These are phyloP conservation scores for Pogonocherus hispidulus DNA, from an alignment of 2,888 invertebrate species.

Conservation along the genomic window DNA sequence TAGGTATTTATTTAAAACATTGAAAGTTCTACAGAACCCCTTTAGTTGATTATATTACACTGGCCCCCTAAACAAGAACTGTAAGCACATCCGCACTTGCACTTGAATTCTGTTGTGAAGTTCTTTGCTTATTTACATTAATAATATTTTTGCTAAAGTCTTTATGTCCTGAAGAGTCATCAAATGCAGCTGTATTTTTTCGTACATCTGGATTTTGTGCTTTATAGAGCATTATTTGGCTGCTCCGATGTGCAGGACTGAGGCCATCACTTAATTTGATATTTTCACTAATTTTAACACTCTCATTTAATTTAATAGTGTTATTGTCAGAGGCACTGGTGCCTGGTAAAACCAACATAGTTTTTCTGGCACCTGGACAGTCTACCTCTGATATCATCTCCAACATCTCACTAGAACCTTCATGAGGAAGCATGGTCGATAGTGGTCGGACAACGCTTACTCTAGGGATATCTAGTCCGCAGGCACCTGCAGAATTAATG, in stretches of 20 bases:
- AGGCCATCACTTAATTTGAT: slow-evolving; percentile 63
- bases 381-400: slow-evolving; percentile 75
- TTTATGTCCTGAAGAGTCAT: slow-evolving; percentile 75
- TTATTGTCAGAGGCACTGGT: slow-evolving; percentile 63
- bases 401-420: slow-evolving; percentile 73
- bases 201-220: slow-evolving; percentile 88
- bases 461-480: slow-evolving; percentile 67
- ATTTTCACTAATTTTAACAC: slow-evolving; percentile 52
- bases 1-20: slow-evolving; percentile 19
- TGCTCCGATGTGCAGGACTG: slow-evolving; percentile 71
- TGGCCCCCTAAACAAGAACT: slow-evolving; percentile 71
- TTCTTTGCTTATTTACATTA: slow-evolving; percentile 71
- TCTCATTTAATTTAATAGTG: slow-evolving; percentile 61
- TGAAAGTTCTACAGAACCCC: slow-evolving; percentile 2
- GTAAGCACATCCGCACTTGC: slow-evolving; percentile 70
- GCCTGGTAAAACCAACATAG: slow-evolving; percentile 68
- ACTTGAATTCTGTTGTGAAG: slow-evolving; percentile 64
- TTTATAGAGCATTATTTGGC: slow-evolving; percentile 82
- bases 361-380: slow-evolving; percentile 67
- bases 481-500: slow-evolving; percentile 60
- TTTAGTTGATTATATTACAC: slow-evolving; percentile 55
- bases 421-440: slow-evolving; percentile 67
- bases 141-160: slow-evolving; percentile 84
- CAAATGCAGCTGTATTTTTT: slow-evolving; percentile 82
- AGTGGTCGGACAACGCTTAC: slow-evolving; percentile 68